These are phyloP conservation scores for Philereme vetulata DNA, from an alignment of 2,888 invertebrate genomes.

Conservation along the genomic window DNA sequence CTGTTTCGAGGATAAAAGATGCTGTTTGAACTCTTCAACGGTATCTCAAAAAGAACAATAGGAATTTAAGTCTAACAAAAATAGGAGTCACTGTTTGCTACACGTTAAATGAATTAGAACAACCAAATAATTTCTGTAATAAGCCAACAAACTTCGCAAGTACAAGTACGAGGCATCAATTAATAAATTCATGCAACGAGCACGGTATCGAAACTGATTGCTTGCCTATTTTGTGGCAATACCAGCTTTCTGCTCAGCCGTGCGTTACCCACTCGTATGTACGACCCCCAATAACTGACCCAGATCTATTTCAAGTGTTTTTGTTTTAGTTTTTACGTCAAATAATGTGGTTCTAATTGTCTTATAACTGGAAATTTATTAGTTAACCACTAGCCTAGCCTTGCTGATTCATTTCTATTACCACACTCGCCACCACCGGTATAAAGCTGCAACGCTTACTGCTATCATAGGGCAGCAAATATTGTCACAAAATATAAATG, in stretches of 20 bases:
- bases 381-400: slow-evolving; percentile 9
- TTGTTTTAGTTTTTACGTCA: slow-evolving; percentile 8
- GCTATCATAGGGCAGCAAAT: no score
- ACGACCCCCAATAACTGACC: slow-evolving; percentile 36
- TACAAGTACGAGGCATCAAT: slow-evolving; percentile 50
- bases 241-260: slow-evolving; percentile 44
- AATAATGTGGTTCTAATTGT: slow-evolving; percentile 5
- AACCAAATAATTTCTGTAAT: slow-evolving; percentile 38
- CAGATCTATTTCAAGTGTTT: slow-evolving; percentile 17
- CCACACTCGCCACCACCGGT: no score
- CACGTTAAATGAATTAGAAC: no score
- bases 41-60: no score
- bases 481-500: no score
- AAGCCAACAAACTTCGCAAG: slow-evolving; percentile 42
- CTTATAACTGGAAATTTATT: slow-evolving; percentile 11
- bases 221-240: slow-evolving; percentile 46
- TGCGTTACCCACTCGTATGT: slow-evolving; percentile 44
- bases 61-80: no score
- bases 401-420: no score
- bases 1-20: no score
- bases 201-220: slow-evolving; percentile 47
- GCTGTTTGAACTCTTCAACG: no score
- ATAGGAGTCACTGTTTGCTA: no score
- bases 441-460: no score
- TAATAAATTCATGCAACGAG: slow-evolving; percentile 52